Percentiles rank a stretch among this genome's conserved stretches.
phyloP scores from a whole-genome alignment of 1,140 invertebrate species.

The Dermatophagoides farinae region DNA sequence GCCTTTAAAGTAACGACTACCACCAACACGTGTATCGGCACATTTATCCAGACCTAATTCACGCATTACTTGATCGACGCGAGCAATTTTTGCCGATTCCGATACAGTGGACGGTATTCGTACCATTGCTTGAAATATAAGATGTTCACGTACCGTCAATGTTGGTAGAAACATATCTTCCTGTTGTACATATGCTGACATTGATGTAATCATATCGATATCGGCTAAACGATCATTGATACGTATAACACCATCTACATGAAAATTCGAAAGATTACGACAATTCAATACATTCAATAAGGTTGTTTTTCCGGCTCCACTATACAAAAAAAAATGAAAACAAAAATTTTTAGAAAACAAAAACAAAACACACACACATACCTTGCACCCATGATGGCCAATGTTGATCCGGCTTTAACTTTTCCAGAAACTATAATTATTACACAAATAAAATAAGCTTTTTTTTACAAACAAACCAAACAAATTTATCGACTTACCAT shows the following conservation, averaged over 20 bases:
- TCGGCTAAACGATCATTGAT: slow-evolving; percentile 43
- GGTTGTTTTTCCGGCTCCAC: slow-evolving; percentile 82
- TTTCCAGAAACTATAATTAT: slow-evolving; percentile 50
- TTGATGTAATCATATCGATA: slow-evolving; percentile 23
- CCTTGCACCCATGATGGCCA: slow-evolving; percentile 81
- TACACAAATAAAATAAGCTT: slow-evolving; percentile 14
- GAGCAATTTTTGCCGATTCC: neutral
- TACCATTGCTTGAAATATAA: slow-evolving; percentile 52
- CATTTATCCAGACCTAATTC: slow-evolving; percentile 27
- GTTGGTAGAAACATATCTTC: slow-evolving; percentile 81
- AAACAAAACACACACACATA: neutral
- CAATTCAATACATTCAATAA: slow-evolving; percentile 73
- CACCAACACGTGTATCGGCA: slow-evolving; percentile 55
- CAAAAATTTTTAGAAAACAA: neutral
- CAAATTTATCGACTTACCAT: slow-evolving; percentile 33
- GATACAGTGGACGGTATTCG: neutral
- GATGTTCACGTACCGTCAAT: slow-evolving; percentile 70
- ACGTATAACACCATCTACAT: slow-evolving; percentile 40
- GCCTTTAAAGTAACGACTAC: slow-evolving; percentile 61
- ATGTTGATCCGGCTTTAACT: slow-evolving; percentile 63
- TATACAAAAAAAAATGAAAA: neutral
- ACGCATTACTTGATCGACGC: neutral
- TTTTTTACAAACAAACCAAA: too few species aligned
- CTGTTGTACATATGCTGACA: slow-evolving; percentile 87
- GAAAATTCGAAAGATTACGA: slow-evolving; percentile 44